phyloP scores from a whole-genome alignment of 2,797 vertebrate species.

The Trachurus trachurus region DNA sequence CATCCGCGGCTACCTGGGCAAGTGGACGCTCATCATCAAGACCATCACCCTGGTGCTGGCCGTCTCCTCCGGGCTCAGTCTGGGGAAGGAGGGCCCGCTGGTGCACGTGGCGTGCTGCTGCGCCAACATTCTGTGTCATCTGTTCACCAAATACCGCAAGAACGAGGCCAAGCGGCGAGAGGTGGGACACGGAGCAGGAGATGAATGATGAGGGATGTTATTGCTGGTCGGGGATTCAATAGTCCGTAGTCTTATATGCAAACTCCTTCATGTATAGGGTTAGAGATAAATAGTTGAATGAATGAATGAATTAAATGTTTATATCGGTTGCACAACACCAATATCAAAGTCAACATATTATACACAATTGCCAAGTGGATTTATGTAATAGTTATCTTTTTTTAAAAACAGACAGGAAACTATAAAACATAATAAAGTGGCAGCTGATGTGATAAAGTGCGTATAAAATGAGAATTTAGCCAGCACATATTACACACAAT shows the following conservation, averaged over 20 bases:
- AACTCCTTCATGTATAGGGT: neutral
- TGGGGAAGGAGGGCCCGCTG: slow-evolving; percentile 97
- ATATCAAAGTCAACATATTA: no score
- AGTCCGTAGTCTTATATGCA: no score
- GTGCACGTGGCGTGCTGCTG: slow-evolving; percentile 99
- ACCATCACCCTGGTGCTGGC: slow-evolving; percentile 96
- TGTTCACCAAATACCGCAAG: slow-evolving; percentile 97
- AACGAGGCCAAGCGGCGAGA: slow-evolving; percentile 97
- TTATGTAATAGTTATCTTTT: no score
- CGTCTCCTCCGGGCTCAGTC: slow-evolving; percentile 93
- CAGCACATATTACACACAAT: no score
- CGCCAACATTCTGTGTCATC: slow-evolving; percentile 95
- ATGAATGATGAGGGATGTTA: neutral
- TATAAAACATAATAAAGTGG: no score
- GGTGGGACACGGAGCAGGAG: slow-evolving; percentile 75
- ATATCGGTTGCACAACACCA: no score
- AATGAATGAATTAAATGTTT: no score
- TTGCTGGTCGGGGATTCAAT: neutral
- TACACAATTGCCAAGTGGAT: no score
- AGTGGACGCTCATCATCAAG: slow-evolving; percentile 97
- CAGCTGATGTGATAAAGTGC: no score
- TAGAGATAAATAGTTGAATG: no score
- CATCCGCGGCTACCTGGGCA: slow-evolving; percentile 97
- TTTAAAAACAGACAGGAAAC: no score
- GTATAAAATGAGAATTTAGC: no score